Base-by-base conservation (phyloP, 92 coral and sea anemone genomes). In the Isaurus tuberculatus region DNA sequence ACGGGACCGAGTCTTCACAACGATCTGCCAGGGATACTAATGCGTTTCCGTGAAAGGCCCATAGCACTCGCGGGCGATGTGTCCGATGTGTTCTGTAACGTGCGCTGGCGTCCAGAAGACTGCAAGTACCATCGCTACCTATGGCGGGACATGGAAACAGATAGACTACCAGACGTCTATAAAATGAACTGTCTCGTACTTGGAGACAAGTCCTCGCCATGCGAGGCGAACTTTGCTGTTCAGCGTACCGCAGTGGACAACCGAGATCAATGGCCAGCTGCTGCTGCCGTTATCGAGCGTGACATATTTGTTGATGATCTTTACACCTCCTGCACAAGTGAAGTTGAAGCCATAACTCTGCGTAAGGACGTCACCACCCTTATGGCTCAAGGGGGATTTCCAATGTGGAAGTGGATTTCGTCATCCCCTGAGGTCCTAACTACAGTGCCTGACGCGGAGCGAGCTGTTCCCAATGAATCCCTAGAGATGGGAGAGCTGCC, bases 1-100 rank as follows among this genome's bases (percentile, higher is more conserved):
- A 63, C 89, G 37, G 89, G 89, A 43, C 84, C 88, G 5, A 79
- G 88, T 33, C 84, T 84, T 22, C 88, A 84, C 65, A 84, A 84
- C 22, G 72, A 84, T 60, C 73, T 84, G 73, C 88, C 88, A 22
- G 63, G 63, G 63, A 74, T 83, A 28, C 37, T 86, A 60, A n/a
- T 75, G 75, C 57, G 2, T 20, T 77, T 30, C 72, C 73, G 88
- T 22, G n/a, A 26, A 23, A 4, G 27, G 2, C 61, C 8, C 13
- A 40, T 40, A 40, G 66, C 79, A 5, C 70, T 84, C 61, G 37
- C 46, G n/a, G 88, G 80, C n/a, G 88, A 88, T 55, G 84, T 88
- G 6, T 19, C 73, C 9, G 82, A 78, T 14, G 65, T 84, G 91
- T 70, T 88, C 63, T 51, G 73, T 33, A 89, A 77, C 15, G 86